Conservation (phyloP, 1,140 invertebrate species). For the Phymastichus coffea region DNA sequence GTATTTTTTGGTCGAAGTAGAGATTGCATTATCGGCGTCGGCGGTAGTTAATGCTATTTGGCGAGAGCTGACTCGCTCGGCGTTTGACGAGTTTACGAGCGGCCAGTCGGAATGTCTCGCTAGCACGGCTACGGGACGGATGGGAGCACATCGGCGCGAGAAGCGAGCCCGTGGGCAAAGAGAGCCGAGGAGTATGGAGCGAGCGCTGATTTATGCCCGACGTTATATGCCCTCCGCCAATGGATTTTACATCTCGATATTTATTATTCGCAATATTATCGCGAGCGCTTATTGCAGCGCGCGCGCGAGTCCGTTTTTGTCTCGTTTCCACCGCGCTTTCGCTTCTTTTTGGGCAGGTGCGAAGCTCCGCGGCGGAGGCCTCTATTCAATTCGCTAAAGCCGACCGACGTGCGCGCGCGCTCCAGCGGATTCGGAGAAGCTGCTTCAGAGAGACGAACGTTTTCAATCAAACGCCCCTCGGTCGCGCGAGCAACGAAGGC, state of each 20-base stretch:
- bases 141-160: background rate
- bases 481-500: background rate
- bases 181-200: slow-evolving; percentile 14
- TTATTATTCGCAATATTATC: slow-evolving; percentile 59
- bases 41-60: background rate
- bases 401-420: too few relatives aligned
- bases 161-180: background rate
- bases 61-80: background rate
- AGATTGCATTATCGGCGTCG: background rate
- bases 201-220: slow-evolving; percentile 54
- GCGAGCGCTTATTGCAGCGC: slow-evolving; percentile 53
- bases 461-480: background rate
- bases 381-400: too few relatives aligned
- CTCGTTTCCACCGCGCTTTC: too few relatives aligned
- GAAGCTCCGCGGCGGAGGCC: too few relatives aligned
- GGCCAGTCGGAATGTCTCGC: slow-evolving; percentile 39
- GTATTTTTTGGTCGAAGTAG: background rate
- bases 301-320: background rate
- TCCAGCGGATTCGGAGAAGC: too few relatives aligned
- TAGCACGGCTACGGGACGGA: slow-evolving; percentile 21
- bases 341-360: too few relatives aligned
- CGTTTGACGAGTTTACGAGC: slow-evolving; percentile 58
- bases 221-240: slow-evolving; percentile 52
- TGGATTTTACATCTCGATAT: slow-evolving; percentile 58
- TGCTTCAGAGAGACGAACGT: too few relatives aligned